Conservation (phyloP, 2,888 invertebrate species). For the Minunthozetes semirufus region DNA sequence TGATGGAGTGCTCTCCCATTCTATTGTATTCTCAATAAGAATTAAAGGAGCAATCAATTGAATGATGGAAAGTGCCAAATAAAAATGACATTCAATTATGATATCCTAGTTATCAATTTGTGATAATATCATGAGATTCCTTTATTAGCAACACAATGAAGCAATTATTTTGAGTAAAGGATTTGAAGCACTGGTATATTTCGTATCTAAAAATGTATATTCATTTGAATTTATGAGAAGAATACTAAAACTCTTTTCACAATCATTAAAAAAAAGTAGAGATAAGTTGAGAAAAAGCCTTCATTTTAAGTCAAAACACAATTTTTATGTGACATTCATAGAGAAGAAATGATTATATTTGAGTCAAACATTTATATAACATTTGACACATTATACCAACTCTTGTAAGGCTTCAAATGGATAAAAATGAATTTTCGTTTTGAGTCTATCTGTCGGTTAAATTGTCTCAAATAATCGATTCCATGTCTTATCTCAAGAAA, state of each 20-base stretch:
- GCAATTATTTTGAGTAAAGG: too few species aligned
- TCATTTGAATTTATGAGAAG: too few species aligned
- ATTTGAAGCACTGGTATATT: too few species aligned
- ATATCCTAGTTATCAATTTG: too few species aligned
- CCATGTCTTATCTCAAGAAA: background rate
- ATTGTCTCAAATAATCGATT: conserved; percentile 1
- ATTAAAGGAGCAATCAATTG: too few species aligned
- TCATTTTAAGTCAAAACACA: conserved; percentile 11
- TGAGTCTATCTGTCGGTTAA: background rate
- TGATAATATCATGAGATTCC: too few species aligned
- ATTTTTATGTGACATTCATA: background rate
- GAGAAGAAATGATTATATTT: background rate
- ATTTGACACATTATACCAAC: background rate
- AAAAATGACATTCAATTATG: too few species aligned
- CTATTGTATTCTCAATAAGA: too few species aligned
- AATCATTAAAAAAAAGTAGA: background rate
- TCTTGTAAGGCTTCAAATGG: background rate
- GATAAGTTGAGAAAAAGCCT: background rate
- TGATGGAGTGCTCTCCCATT: too few species aligned
- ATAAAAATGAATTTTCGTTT: background rate
- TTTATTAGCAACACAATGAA: too few species aligned
- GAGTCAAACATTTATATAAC: conserved; percentile 23
- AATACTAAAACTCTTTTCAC: background rate
- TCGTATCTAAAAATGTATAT: too few species aligned
- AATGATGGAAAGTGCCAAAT: too few species aligned